These are phyloP conservation scores for Sternarchorhynchus goeldii DNA, from an alignment of 2,797 vertebrate genomes.

Conservation along the genomic window DNA sequence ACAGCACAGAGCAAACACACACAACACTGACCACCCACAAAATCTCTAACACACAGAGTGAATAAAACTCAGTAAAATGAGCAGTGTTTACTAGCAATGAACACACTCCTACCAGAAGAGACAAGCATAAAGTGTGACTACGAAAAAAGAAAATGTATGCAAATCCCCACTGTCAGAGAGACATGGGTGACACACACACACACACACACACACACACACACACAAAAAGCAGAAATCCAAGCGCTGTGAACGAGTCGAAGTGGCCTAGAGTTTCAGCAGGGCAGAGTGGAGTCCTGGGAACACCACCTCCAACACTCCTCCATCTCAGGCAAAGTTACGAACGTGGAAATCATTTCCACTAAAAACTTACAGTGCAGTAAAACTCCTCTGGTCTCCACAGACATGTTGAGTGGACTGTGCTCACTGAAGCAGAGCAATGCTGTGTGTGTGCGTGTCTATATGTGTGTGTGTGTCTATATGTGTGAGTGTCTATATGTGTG, in stretches of 20 bases:
- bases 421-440: constrained; percentile 64
- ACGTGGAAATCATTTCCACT: constrained; percentile 16
- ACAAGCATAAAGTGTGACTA: constrained; percentile 24
- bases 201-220: neutral
- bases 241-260: neutral
- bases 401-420: constrained; percentile 71
- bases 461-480: constrained; percentile 62
- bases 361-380: constrained; percentile 86
- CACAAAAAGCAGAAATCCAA: neutral
- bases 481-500: constrained; percentile 68
- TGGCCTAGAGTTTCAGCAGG: neutral
- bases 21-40: constrained; percentile 11
- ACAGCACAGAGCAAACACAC: neutral
- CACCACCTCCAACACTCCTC: neutral
- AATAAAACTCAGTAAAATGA: neutral
- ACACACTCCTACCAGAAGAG: neutral
- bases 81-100: neutral
- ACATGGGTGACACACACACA: constrained; percentile 5
- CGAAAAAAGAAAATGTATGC: constrained; percentile 59
- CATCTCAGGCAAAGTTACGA: neutral
- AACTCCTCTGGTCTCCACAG: constrained; percentile 82
- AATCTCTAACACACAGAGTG: neutral
- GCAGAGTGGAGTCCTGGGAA: neutral
- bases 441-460: constrained; percentile 69
- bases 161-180: constrained; percentile 54